Evolutionary conservation across 2,797 vertebrate species (phyloP).

Genomic region (Apodemus agrarius): DNA sequence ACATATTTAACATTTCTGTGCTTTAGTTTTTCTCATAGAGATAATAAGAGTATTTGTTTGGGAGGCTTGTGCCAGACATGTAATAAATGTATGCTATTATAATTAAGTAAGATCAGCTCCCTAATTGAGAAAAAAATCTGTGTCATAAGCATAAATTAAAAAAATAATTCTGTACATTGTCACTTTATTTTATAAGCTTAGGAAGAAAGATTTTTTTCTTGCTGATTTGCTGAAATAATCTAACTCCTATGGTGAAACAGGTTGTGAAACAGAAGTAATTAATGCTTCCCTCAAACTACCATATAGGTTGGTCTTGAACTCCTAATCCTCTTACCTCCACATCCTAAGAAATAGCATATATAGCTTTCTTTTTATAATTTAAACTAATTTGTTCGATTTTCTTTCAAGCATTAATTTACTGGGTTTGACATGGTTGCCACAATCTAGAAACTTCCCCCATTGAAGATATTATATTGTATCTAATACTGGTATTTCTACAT

Average conservation of each 20-base stretch:
- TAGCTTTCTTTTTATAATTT: conserved; percentile 26
- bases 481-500: neutral
- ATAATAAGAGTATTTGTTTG: conserved; percentile 9
- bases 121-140: conserved; percentile 19
- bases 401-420: conserved; percentile 48
- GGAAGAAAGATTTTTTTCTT: neutral
- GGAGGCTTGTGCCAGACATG: neutral
- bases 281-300: neutral
- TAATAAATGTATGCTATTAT: conserved; percentile 1
- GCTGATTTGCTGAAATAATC: neutral
- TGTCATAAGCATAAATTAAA: conserved; percentile 15
- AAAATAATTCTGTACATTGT: neutral
- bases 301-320: neutral
- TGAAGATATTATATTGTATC: conserved; percentile 25
- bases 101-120: neutral
- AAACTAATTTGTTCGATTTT: conserved; percentile 55
- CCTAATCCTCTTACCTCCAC: neutral
- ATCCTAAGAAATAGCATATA: neutral
- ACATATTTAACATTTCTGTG: neutral
- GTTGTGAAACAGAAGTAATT: neutral
- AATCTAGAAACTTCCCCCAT: neutral
- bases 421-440: neutral
- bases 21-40: conserved; percentile 38
- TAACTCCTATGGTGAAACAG: neutral
- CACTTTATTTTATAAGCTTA: neutral